These are phyloP conservation scores for Leucopternis melanops DNA, from an alignment of 2,113 vertebrate genomes.

Conservation along the genomic window DNA sequence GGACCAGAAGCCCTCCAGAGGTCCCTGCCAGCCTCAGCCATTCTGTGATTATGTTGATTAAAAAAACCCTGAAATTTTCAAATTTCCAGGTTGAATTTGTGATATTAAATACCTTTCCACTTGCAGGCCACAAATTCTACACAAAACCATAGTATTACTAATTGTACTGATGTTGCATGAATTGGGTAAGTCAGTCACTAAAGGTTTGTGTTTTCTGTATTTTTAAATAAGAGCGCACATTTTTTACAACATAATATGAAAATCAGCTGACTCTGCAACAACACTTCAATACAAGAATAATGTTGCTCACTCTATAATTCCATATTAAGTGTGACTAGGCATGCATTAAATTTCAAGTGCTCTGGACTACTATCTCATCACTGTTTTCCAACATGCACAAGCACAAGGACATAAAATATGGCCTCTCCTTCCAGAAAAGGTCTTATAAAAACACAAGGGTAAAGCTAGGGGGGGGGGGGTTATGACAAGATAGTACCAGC, in stretches of 20 bases:
- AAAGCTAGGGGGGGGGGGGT: not conserved
- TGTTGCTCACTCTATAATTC: not conserved
- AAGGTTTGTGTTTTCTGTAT: not conserved
- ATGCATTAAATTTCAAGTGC: not conserved
- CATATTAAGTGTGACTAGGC: not conserved
- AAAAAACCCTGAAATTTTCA: not conserved
- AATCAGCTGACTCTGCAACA: not conserved
- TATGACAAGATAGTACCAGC: not conserved
- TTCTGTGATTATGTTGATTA: not conserved
- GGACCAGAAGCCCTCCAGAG: not conserved
- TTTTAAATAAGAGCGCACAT: not conserved
- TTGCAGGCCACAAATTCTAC: not conserved
- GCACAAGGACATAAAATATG: not conserved
- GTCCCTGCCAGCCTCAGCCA: not conserved
- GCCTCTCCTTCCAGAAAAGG: not conserved
- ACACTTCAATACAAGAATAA: not conserved
- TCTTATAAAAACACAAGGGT: not conserved
- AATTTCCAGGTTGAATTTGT: not conserved
- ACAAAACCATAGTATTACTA: not conserved
- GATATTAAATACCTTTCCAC: not conserved
- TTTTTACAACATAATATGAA: not conserved
- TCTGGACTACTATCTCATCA: not conserved
- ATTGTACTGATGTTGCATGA: not conserved
- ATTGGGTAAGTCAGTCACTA: not conserved
- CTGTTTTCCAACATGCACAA: not conserved